phyloP scores from a whole-genome alignment of 2,888 invertebrate species.

The Zelleria hepariella region DNA sequence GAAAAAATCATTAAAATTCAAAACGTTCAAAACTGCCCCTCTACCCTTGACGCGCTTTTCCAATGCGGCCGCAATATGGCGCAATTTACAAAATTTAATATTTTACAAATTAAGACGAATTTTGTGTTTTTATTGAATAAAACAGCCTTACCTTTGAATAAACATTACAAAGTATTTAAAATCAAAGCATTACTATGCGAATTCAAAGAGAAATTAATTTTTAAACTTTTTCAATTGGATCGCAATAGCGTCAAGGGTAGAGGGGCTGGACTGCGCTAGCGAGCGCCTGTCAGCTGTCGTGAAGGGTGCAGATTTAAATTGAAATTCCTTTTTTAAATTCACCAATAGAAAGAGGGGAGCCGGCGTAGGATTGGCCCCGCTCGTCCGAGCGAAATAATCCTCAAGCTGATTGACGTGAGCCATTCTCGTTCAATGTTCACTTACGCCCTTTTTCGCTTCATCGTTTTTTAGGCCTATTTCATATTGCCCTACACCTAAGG shows the following conservation, averaged over 20 bases:
- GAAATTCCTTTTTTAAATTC: slow-evolving; percentile 67
- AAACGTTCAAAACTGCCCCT: background rate
- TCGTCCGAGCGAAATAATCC: slow-evolving; percentile 58
- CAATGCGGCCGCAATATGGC: too few relatives aligned
- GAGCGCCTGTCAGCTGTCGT: slow-evolving; percentile 33
- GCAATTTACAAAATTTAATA: too few relatives aligned
- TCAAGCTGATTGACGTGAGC: slow-evolving; percentile 49
- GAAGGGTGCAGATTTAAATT: slow-evolving; percentile 64
- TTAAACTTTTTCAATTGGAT: too few relatives aligned
- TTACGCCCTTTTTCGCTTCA: background rate
- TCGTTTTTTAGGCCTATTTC: background rate
- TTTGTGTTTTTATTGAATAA: too few relatives aligned
- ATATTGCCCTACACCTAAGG: background rate
- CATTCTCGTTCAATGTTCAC: slow-evolving; percentile 14
- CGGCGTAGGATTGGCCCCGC: slow-evolving; percentile 54
- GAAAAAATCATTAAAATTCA: background rate
- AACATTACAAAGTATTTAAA: too few relatives aligned
- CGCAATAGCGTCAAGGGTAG: too few relatives aligned
- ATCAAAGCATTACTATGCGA: too few relatives aligned
- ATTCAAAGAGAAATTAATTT: too few relatives aligned
- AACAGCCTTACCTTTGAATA: too few relatives aligned
- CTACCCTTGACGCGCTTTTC: too few relatives aligned
- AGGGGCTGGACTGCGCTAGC: background rate
- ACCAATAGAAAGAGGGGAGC: slow-evolving; percentile 60
- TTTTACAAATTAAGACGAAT: too few relatives aligned